Evolutionary conservation across 2,888 invertebrate genomes (phyloP), one percentile per base, ranked within the genome.

Genomic region (Ormyrus nitidulus): DNA sequence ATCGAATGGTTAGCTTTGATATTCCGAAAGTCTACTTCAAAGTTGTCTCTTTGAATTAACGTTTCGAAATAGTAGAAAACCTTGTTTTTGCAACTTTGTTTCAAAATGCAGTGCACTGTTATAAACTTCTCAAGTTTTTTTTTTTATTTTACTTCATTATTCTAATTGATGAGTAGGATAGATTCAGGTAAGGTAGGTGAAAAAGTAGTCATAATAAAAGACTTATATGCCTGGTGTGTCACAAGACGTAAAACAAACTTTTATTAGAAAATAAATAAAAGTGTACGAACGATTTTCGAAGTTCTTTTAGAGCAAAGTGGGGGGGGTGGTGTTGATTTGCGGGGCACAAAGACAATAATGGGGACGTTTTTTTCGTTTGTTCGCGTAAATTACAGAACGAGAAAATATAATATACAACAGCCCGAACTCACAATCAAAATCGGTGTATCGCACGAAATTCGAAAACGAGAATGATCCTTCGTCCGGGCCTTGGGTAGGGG

Each of bases 251-350:
- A 84, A 87, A 85, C 85, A 83, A 86, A 84, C 83, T 78, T 90
- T 90, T 89, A 89, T 90, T 89, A 87, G 84, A 89, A 87, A 89
- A 89, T 89, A 89, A 89, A 89, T 89, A 88, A 88, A 88, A 89
- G 86, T 86, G 83, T 85, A 78, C 54, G 75, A 19, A 58, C 62
- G 74, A 72, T 66, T 59, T 68, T 44, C 46, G 58, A 54, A 10
- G 46, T 56, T 58, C 46, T 78, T 77, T 76, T 77, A 69, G 64
- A 76, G 81, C 74, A 9, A 6, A 13, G 64, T 62, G 13, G 51
- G 66, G 74, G 81, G 71, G 69, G 80, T 77, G 81, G 75, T 6
- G 48, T 19, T 19, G 19, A 19, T 19, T 19, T 19, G 65, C 71
- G 44, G 34, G 34, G 19, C 19, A 69, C 48, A 70, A 46, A 58